A percentile compares a stretch with the other conserved stretches of the same genome.
These are phyloP conservation scores for Linepithema humile DNA, from an alignment of 1,140 invertebrate genomes.

Conservation along the genomic window DNA sequence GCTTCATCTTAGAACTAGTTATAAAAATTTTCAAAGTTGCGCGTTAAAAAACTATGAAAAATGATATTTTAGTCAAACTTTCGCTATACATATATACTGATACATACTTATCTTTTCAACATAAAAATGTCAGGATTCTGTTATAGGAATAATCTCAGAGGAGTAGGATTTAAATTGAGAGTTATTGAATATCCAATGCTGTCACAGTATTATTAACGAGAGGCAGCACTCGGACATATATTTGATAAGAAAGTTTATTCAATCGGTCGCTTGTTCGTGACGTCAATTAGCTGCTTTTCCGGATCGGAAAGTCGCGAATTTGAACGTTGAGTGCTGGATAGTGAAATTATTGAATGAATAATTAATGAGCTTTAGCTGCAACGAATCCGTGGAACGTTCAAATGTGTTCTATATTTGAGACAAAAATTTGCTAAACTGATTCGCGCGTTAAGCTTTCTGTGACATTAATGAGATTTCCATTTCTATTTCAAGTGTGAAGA, in stretches of 20 bases:
- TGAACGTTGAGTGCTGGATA: conserved; percentile 43
- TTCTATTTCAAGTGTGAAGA: conserved; percentile 48
- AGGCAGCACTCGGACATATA: conserved; percentile 22
- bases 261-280: conserved; percentile 36
- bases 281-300: conserved; percentile 54
- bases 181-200: conserved; percentile 34
- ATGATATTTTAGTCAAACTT: background rate
- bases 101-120: background rate
- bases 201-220: conserved; percentile 41
- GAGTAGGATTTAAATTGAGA: conserved; percentile 1
- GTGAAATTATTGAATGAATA: conserved; percentile 47
- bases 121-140: background rate
- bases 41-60: background rate
- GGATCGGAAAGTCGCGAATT: conserved; percentile 49
- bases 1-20: background rate
- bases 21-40: background rate
- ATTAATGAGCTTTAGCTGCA: conserved; percentile 44
- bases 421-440: conserved; percentile 51
- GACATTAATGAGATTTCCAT: conserved; percentile 56
- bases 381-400: conserved; percentile 2
- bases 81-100: background rate
- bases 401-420: conserved; percentile 54
- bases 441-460: conserved; percentile 34
- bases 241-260: conserved; percentile 55
- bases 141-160: background rate